Evolutionary conservation across 2,888 invertebrate species (phyloP).

Genomic region (Prenolepis imparis): DNA sequence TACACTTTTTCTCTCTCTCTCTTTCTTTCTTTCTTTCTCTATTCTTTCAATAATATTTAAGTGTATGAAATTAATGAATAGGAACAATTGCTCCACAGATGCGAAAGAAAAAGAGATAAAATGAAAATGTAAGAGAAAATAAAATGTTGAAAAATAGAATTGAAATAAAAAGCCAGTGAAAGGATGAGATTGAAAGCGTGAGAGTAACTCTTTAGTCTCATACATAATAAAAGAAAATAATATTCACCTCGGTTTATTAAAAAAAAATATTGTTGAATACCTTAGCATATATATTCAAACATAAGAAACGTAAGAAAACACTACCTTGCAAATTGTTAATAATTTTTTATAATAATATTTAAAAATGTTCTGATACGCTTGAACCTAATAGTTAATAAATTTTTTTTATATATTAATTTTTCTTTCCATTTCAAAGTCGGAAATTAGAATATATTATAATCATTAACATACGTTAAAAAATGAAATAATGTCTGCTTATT

Average conservation of each 20-base stretch:
- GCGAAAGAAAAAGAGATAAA: background rate
- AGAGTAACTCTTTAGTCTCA: background rate
- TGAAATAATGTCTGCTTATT: background rate
- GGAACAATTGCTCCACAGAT: background rate
- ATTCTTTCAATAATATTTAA: background rate
- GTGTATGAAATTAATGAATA: background rate
- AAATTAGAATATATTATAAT: background rate
- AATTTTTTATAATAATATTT: background rate
- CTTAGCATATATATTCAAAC: background rate
- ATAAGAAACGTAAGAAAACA: background rate
- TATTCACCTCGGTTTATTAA: background rate
- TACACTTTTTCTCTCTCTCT: background rate
- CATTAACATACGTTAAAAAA: background rate
- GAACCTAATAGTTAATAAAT: background rate
- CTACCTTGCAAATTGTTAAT: no score
- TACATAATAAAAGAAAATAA: background rate
- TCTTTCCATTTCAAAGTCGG: background rate
- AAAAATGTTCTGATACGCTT: background rate
- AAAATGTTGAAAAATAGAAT: background rate
- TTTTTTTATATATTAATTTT: background rate
- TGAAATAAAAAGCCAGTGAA: background rate
- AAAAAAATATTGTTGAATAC: background rate
- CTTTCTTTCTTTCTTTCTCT: no score
- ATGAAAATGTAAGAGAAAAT: background rate
- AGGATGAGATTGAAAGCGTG: background rate